These are phyloP conservation scores for Papio anubis DNA, from an alignment of 2,113 vertebrate species.

Conservation along the genomic window DNA sequence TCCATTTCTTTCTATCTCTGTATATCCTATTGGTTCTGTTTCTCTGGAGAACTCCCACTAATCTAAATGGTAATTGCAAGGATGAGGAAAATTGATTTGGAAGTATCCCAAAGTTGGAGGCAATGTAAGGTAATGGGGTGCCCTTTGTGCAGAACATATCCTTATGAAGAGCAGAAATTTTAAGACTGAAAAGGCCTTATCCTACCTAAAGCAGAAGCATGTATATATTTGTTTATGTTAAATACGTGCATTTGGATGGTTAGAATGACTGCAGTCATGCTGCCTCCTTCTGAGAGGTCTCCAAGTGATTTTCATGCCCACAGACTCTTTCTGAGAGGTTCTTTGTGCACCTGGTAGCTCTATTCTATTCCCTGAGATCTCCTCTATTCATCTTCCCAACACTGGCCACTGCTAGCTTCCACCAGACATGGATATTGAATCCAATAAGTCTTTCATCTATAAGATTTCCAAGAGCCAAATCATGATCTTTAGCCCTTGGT, in stretches of 20 bases:
- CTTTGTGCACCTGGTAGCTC: background rate
- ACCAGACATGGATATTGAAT: background rate
- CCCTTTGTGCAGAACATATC: background rate
- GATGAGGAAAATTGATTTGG: background rate
- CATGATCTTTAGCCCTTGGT: background rate
- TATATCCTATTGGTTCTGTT: background rate
- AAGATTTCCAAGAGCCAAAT: background rate
- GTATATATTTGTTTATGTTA: background rate
- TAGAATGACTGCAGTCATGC: background rate
- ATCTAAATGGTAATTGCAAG: background rate
- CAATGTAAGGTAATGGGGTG: background rate
- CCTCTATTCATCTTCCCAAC: background rate
- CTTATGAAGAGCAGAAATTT: background rate
- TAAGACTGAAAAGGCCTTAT: background rate
- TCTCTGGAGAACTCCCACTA: background rate
- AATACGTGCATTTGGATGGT: background rate
- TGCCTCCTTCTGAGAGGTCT: background rate
- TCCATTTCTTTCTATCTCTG: background rate
- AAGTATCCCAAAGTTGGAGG: background rate
- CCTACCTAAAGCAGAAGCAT: background rate
- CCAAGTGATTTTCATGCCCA: background rate
- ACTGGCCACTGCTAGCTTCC: background rate
- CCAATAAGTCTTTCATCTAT: background rate
- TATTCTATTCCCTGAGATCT: background rate
- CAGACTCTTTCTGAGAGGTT: background rate